Conservation (phyloP, 2,113 vertebrate genomes). For the Phycodurus eques region DNA sequence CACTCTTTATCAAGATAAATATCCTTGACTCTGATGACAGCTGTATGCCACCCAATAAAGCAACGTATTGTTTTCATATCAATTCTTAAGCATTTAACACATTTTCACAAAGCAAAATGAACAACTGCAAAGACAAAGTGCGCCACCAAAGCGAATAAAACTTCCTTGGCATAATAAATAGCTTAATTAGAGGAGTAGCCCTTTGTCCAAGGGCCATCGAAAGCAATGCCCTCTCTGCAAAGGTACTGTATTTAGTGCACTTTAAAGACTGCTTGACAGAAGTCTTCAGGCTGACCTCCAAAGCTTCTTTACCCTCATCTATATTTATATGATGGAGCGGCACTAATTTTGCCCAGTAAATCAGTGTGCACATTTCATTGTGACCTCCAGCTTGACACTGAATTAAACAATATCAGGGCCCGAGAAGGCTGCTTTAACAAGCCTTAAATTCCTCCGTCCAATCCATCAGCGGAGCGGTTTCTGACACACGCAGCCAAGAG, state of each 20-base stretch:
- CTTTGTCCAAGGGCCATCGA: constrained; percentile 32
- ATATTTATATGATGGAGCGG: constrained; percentile 73
- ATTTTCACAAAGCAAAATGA: constrained; percentile 44
- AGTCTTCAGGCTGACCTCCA: constrained; percentile 66
- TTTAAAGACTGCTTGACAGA: constrained; percentile 56
- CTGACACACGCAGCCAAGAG: constrained; percentile 75
- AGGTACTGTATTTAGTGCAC: constrained; percentile 37
- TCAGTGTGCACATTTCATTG: constrained; percentile 64
- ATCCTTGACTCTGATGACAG: constrained; percentile 59
- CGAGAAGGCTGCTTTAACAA: constrained; percentile 73
- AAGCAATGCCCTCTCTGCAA: constrained; percentile 35
- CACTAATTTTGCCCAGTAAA: constrained; percentile 74
- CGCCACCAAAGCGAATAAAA: constrained; percentile 39
- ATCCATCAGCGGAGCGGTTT: constrained; percentile 75
- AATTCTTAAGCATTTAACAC: constrained; percentile 30
- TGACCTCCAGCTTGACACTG: constrained; percentile 70
- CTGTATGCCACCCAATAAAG: not conserved
- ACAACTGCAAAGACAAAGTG: constrained; percentile 57
- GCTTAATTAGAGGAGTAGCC: constrained; percentile 59
- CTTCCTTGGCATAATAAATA: constrained; percentile 56
- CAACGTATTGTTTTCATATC: constrained; percentile 54
- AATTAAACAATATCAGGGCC: constrained; percentile 78
- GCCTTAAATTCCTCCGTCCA: constrained; percentile 72
- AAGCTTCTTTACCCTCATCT: constrained; percentile 65
- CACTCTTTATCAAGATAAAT: constrained; percentile 55